Conservation (phyloP, 1,140 invertebrate genomes). For the Heliconius eleuchia region DNA sequence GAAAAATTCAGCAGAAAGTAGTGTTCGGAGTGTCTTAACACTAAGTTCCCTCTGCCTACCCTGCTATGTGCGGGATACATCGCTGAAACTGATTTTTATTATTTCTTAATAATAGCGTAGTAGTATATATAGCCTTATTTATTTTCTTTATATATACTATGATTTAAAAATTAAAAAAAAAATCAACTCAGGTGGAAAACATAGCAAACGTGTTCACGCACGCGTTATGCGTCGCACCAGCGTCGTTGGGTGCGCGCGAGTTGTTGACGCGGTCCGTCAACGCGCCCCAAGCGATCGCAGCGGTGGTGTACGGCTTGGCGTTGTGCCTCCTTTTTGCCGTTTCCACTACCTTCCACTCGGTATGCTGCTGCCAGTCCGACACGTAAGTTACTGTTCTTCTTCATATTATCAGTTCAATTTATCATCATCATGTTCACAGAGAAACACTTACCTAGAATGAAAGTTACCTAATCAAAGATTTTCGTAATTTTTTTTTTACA, state of each 20-base stretch:
- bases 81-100: neutral
- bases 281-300: conserved; percentile 88
- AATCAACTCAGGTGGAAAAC: conserved; percentile 87
- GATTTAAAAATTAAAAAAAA: neutral
- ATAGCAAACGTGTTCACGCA: conserved; percentile 95
- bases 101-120: neutral
- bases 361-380: conserved; percentile 89
- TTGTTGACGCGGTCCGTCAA: conserved; percentile 87
- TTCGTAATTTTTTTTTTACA: too few relatives aligned
- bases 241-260: conserved; percentile 87
- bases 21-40: too few relatives aligned
- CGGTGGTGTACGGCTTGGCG: conserved; percentile 92
- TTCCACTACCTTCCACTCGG: conserved; percentile 95
- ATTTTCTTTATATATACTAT: too few relatives aligned
- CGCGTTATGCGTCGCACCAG: conserved; percentile 91
- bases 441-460: too few relatives aligned
- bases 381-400: conserved; percentile 75
- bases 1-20: too few relatives aligned
- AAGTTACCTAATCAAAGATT: too few relatives aligned
- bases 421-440: too few relatives aligned
- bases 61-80: too few relatives aligned
- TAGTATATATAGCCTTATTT: too few relatives aligned
- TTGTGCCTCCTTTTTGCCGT: conserved; percentile 93
- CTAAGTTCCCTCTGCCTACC: too few relatives aligned
- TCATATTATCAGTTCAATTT: too few relatives aligned